Evolutionary conservation across 1,140 invertebrate species (phyloP), one percentile per base, ranked within the genome.

Genomic region (Cephus cinctus): DNA sequence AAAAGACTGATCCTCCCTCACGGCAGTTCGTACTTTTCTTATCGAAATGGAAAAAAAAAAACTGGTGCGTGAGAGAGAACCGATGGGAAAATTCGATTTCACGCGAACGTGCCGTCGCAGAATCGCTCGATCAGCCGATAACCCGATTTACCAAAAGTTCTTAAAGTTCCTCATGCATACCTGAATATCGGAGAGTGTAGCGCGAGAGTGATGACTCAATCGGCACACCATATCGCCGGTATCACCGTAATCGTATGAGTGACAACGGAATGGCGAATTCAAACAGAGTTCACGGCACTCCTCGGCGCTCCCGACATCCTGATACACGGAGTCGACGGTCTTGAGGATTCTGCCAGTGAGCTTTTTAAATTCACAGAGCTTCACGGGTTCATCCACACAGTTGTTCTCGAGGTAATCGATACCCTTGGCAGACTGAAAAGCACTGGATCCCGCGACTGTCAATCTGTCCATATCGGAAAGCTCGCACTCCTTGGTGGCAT

Each of bases 191-290:
- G 88, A 84, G 15, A 96, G 80, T 2, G 93, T 94, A 18, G 92
- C 88, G 48, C 88, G 82, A 12, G 90, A 89, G 66, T 96, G 90
- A 79, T 96, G 93, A 62, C 90, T 93, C 5, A 96, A 80, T 44
- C 94, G 83, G 75, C 94, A 96, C 5, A 96, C 92, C 79, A 90
- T 87, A 61, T 94, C 92, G 23, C 91, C 91, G 14, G 92, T 94
- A 61, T 94, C 92, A 14, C 91, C 91, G 66, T 92, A 94, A 73
- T 96, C 93, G 67, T 93, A 96, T 0, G 92, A 94, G 65, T 94
- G 92, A 69, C 93, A 96, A 63, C 81, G 83, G 77, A 86, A 87
- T 5, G 90, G 88, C 6, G 91, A 92, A 61, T 88, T 92, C 18
- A 95, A 78, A 65, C 93, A 96, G 25, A 94, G 80, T 56, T 94